Evolutionary conservation across 2,888 invertebrate species (phyloP).

Genomic region (Nudaria mundana): DNA sequence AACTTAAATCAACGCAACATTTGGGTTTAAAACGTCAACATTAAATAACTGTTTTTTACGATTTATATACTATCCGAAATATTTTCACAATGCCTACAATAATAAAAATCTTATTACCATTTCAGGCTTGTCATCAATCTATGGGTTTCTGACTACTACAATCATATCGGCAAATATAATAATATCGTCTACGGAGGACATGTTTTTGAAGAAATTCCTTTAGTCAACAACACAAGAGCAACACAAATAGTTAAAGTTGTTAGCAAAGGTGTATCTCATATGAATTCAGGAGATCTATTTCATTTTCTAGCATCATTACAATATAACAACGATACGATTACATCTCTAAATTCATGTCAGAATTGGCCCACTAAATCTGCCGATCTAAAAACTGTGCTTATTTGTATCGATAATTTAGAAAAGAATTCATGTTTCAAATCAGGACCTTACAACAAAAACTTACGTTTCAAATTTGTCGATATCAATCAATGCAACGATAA

Average conservation of each 20-base stretch:
- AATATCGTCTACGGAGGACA: too few relatives aligned
- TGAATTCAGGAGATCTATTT: constrained; percentile 9
- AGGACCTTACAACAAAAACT: neutral
- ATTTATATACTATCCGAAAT: too few relatives aligned
- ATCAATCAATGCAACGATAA: neutral
- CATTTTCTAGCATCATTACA: constrained; percentile 8
- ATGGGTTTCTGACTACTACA: constrained; percentile 8
- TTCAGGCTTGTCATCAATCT: constrained; percentile 25
- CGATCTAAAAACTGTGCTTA: constrained; percentile 8
- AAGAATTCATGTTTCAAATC: neutral
- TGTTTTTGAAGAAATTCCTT: too few relatives aligned
- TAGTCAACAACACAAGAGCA: too few relatives aligned
- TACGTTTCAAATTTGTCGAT: constrained; percentile 5
- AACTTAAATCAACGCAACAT: too few relatives aligned
- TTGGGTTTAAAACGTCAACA: too few relatives aligned
- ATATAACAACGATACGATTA: neutral
- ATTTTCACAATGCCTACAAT: too few relatives aligned
- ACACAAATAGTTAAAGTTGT: constrained; percentile 17
- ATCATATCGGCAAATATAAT: neutral
- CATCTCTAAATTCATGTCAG: constrained; percentile 4
- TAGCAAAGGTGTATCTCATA: neutral
- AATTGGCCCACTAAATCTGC: neutral
- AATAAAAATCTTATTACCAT: too few relatives aligned
- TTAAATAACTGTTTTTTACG: too few relatives aligned
- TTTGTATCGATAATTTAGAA: constrained; percentile 6